phyloP scores from a whole-genome alignment of 2,113 vertebrate genomes.

The Malurus elegans region DNA sequence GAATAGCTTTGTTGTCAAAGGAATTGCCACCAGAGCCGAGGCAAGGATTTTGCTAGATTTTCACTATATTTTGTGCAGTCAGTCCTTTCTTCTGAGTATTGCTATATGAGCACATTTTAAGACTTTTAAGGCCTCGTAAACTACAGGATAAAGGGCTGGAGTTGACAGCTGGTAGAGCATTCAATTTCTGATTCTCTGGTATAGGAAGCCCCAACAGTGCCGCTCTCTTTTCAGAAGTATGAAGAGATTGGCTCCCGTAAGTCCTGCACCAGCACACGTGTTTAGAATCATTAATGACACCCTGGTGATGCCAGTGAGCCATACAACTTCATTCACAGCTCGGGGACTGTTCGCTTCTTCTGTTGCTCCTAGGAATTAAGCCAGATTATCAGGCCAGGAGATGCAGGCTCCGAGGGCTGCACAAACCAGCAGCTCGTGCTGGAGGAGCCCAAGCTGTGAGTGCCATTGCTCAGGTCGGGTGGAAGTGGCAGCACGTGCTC shows the following conservation, averaged over 20 bases:
- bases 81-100: neutral
- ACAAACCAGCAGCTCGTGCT: neutral
- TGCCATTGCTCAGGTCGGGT: neutral
- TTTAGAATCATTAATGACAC: neutral
- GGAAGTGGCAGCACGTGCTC: neutral
- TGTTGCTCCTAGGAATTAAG: neutral
- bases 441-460: neutral
- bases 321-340: neutral
- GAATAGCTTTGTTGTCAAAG: neutral
- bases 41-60: neutral
- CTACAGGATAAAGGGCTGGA: neutral
- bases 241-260: neutral
- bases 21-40: neutral
- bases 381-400: neutral
- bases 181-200: neutral
- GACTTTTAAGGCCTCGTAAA: neutral
- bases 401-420: neutral
- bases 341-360: neutral
- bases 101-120: neutral
- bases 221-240: neutral
- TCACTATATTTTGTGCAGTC: neutral
- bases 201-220: neutral
- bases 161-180: neutral
- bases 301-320: neutral
- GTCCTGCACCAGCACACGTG: neutral